Percentiles rank a stretch among this genome's conserved stretches.
Conservation (phyloP, 2,888 invertebrate genomes). For the Diachrysia chrysitis region DNA sequence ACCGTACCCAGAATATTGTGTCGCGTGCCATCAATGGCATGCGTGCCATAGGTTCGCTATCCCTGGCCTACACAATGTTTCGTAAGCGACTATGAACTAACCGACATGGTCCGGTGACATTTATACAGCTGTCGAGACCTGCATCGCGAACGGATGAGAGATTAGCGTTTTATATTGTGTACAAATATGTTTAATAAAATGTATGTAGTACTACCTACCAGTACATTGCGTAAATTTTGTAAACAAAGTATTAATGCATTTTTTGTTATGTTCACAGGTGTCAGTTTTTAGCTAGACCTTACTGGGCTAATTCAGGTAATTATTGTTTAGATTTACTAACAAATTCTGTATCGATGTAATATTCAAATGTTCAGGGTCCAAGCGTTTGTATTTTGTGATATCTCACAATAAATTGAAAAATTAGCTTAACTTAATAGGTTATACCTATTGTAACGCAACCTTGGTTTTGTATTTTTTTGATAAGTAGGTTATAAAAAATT, state of each 20-base stretch:
- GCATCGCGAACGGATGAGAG: neutral
- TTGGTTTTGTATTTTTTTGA: too few species aligned
- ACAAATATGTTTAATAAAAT: neutral
- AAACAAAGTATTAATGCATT: constrained; percentile 51
- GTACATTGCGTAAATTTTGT: neutral
- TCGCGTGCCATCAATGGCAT: too few species aligned
- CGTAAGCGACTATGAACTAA: too few species aligned
- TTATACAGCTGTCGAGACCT: neutral
- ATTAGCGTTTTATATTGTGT: neutral
- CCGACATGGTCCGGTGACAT: too few species aligned
- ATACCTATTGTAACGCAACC: too few species aligned
- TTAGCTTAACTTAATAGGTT: too few species aligned
- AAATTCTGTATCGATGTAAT: neutral
- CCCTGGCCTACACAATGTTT: too few species aligned
- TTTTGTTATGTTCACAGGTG: constrained; percentile 80
- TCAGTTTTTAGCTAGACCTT: constrained; percentile 81
- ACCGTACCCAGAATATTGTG: too few species aligned
- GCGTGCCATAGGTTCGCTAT: too few species aligned
- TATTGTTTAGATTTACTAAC: constrained; percentile 34
- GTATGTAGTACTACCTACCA: neutral
- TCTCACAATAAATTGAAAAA: neutral
- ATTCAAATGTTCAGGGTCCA: constrained; percentile 4
- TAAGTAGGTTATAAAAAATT: too few species aligned
- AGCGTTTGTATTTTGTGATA: neutral
- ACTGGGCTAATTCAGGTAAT: constrained; percentile 67